A percentile compares a stretch with the other conserved stretches of the same genome.
Evolutionary conservation across 2,888 invertebrate genomes (phyloP).

Genomic region (Sphaeridia pumilis): DNA sequence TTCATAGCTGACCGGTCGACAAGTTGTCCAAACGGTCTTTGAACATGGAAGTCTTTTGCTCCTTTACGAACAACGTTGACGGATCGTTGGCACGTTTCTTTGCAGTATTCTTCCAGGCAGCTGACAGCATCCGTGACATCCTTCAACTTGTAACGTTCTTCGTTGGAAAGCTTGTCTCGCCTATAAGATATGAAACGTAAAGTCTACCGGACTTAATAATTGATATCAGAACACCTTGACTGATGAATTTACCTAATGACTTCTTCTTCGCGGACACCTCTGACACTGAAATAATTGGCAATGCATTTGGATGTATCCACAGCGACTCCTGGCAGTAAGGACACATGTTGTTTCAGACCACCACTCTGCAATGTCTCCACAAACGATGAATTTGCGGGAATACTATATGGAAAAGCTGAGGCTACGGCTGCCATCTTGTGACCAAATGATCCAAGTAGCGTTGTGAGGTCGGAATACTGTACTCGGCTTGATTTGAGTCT

Average conservation of each 20-base stretch:
- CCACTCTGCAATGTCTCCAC: conserved; percentile 60
- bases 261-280: conserved; percentile 59
- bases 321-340: conserved; percentile 51
- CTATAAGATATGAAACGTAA: no score
- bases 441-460: conserved; percentile 38
- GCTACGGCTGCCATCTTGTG: conserved; percentile 39
- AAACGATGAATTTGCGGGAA: conserved; percentile 53
- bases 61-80: conserved; percentile 21
- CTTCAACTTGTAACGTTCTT: background rate
- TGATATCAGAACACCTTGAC: no score
- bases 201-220: no score
- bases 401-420: conserved; percentile 48
- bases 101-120: conserved; percentile 23
- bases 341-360: conserved; percentile 49
- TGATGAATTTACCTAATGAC: conserved; percentile 47
- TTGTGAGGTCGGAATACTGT: conserved; percentile 38
- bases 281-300: conserved; percentile 49
- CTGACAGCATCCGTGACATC: conserved; percentile 17
- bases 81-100: conserved; percentile 23
- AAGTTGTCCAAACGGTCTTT: no score
- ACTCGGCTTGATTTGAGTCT: conserved; percentile 43
- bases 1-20: no score
- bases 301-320: conserved; percentile 47
- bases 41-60: conserved; percentile 19
- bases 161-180: background rate